Evolutionary conservation across 2,113 vertebrate genomes (phyloP).

Genomic region (Chloebia gouldiae): DNA sequence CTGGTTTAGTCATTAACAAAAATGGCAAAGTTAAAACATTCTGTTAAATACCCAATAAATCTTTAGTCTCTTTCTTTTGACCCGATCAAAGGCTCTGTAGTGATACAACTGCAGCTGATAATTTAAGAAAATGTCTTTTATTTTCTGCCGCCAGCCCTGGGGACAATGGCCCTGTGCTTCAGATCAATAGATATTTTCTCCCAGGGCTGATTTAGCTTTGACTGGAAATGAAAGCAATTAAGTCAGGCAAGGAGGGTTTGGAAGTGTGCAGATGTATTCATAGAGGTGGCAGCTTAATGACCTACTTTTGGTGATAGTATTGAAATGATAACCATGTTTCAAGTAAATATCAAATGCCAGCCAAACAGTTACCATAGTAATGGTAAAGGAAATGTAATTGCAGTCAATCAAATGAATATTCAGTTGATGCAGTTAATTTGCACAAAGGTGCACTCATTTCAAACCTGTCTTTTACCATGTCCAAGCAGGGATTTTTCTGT

Average conservation of each 20-base stretch:
- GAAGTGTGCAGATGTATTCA: not conserved
- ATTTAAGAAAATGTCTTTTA: not conserved
- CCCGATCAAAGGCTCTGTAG: not conserved
- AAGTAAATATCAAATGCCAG: conserved; percentile 2
- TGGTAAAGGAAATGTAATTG: not conserved
- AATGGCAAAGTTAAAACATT: not conserved
- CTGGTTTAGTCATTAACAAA: not conserved
- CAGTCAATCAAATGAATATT: conserved; percentile 30
- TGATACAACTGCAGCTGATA: not conserved
- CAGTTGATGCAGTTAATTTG: not conserved
- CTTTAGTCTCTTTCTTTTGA: not conserved
- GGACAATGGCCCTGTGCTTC: not conserved
- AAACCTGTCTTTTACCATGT: not conserved
- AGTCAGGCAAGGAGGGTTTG: not conserved
- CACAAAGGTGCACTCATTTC: not conserved
- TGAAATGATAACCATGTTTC: not conserved
- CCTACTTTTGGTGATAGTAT: not conserved
- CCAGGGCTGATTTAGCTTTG: conserved; percentile 25
- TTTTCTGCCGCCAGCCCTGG: not conserved
- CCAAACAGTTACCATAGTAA: conserved; percentile 38
- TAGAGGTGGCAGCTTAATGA: not conserved
- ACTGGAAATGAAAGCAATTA: conserved; percentile 46
- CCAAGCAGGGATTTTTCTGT: not conserved
- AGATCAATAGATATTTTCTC: conserved; percentile 26
- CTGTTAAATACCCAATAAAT: not conserved